Evolutionary conservation across 2,888 invertebrate species (phyloP).

Genomic region (Amblyjoppa proteus): DNA sequence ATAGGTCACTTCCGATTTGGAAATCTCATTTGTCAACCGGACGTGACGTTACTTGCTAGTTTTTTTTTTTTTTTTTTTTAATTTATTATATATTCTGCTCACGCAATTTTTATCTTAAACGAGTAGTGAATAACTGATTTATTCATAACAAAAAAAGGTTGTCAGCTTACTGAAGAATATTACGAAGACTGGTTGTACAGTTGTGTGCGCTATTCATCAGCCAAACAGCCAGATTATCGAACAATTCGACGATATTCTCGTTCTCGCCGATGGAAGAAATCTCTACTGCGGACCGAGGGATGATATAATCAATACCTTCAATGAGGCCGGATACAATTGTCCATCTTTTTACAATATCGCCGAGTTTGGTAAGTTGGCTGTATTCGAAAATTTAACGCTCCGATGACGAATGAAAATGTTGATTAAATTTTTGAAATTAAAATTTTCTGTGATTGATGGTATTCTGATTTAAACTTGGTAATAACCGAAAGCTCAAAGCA

Average conservation of each 20-base stretch:
- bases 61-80: background rate
- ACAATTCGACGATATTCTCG: conserved; percentile 90
- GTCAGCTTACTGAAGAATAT: conserved; percentile 88
- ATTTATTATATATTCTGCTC: background rate
- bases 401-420: background rate
- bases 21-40: background rate
- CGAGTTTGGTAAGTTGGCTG: conserved; percentile 88
- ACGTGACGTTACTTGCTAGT: background rate
- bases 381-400: background rate
- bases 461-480: no score
- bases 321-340: conserved; percentile 88
- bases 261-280: conserved; percentile 89
- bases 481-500: no score
- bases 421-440: background rate
- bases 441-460: background rate
- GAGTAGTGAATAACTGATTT: background rate
- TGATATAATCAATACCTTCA: conserved; percentile 88
- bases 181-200: conserved; percentile 89
- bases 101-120: background rate
- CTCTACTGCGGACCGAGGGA: conserved; percentile 89
- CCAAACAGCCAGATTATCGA: conserved; percentile 91
- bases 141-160: conserved; percentile 80
- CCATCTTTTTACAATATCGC: conserved; percentile 93
- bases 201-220: conserved; percentile 93
- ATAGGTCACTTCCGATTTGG: background rate